Conservation (phyloP, 2,113 vertebrate species). For the Gasterosteus nipponicus region DNA sequence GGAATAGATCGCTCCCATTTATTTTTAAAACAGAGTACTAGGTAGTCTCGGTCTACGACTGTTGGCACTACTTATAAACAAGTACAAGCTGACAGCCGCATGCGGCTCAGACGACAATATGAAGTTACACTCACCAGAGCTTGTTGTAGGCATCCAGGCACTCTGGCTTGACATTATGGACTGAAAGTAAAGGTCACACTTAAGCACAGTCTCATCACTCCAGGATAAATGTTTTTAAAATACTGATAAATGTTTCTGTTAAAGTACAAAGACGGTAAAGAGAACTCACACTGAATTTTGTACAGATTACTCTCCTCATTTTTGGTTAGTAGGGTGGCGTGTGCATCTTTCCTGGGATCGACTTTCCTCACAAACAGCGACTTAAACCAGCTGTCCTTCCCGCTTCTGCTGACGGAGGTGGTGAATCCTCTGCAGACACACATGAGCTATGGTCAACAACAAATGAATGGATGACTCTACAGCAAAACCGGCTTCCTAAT, state of each 20-base stretch:
- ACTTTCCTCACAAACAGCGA: conserved; percentile 95
- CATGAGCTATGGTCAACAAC: background rate
- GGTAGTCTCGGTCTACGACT: background rate
- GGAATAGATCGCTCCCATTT: conserved; percentile 51
- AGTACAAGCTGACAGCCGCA: background rate
- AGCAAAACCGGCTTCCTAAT: background rate
- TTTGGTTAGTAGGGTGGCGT: conserved; percentile 93
- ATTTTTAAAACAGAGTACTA: conserved; percentile 32
- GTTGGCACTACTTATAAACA: background rate
- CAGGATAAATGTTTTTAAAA: background rate
- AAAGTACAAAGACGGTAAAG: background rate
- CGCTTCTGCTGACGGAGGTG: conserved; percentile 63
- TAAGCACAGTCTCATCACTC: background rate
- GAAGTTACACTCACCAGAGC: conserved; percentile 88
- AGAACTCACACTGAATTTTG: conserved; percentile 93
- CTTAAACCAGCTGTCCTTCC: conserved; percentile 93
- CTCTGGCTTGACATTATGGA: conserved; percentile 99
- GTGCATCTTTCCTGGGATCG: conserved; percentile 94
- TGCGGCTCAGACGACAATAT: background rate
- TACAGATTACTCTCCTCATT: conserved; percentile 94
- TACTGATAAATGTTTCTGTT: background rate
- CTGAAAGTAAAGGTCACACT: conserved; percentile 83
- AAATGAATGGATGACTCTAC: background rate
- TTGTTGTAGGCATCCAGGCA: conserved; percentile 97
- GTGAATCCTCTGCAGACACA: conserved; percentile 67